Evolutionary conservation across 2,888 invertebrate genomes (phyloP).

Genomic region (Agrochola lota): DNA sequence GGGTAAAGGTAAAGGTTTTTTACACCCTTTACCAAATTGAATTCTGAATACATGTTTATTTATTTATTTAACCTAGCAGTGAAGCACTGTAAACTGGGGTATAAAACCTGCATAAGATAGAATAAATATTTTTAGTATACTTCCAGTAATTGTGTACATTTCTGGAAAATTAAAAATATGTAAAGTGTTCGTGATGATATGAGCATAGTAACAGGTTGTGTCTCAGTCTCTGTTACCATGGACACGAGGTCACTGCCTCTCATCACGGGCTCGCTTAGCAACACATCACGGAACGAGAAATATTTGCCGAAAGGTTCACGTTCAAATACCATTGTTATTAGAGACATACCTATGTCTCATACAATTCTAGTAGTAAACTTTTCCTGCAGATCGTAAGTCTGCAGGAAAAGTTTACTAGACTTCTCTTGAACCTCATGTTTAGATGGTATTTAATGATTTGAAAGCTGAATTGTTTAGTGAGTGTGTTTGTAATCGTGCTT

Average conservation of each 20-base stretch:
- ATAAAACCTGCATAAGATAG: not conserved
- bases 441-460: not conserved
- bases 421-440: not conserved
- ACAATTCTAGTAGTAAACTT: not conserved
- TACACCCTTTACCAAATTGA: not conserved
- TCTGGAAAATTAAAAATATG: not conserved
- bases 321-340: constrained; percentile 10
- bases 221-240: constrained; percentile 1
- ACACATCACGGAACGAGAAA: not conserved
- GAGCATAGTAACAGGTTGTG: not conserved
- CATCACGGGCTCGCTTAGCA: constrained; percentile 10
- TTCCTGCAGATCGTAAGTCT: too few relatives aligned
- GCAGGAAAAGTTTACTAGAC: too few relatives aligned
- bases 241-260: constrained; percentile 14
- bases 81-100: not conserved
- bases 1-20: too few relatives aligned
- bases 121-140: not conserved
- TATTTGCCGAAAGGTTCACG: not conserved
- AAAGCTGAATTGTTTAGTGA: not conserved
- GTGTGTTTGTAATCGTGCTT: not conserved
- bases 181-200: not conserved
- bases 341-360: not conserved
- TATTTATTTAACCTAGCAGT: not conserved
- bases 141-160: not conserved
- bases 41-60: not conserved